Conservation (phyloP, 2,888 invertebrate species). For the Baccha elongata region DNA sequence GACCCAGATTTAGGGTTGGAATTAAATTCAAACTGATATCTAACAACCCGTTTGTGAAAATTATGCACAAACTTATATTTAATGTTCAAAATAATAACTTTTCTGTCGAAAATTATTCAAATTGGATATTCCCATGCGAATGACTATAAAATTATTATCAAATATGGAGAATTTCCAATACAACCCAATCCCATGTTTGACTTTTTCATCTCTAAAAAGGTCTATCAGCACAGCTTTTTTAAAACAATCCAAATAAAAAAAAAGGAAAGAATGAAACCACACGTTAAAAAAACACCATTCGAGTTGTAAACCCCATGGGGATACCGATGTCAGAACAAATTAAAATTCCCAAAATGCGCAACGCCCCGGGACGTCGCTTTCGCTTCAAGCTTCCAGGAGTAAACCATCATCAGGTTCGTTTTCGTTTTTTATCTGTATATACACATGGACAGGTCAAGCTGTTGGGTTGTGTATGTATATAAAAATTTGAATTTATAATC, state of each 20-base stretch:
- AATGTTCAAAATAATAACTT: slow-evolving; percentile 3
- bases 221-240: slow-evolving; percentile 1
- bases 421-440: slow-evolving; percentile 15
- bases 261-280: neutral
- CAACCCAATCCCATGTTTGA: slow-evolving; percentile 4
- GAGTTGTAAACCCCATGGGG: slow-evolving; percentile 31
- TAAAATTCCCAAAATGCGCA: slow-evolving; percentile 66
- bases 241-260: neutral
- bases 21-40: neutral
- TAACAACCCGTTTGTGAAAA: slow-evolving; percentile 5
- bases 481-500: slow-evolving; percentile 70
- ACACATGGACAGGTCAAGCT: slow-evolving; percentile 49
- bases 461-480: slow-evolving; percentile 13
- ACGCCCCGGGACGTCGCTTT: slow-evolving; percentile 43
- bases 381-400: slow-evolving; percentile 14
- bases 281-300: slow-evolving; percentile 4
- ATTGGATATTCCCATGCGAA: slow-evolving; percentile 10
- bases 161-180: slow-evolving; percentile 5
- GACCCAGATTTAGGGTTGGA: neutral
- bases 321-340: slow-evolving; percentile 66
- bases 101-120: slow-evolving; percentile 15
- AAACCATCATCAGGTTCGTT: slow-evolving; percentile 48
- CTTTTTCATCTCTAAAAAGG: slow-evolving; percentile 4
- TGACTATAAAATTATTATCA: neutral
- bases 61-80: neutral